Evolutionary conservation across 2,797 vertebrate genomes (phyloP), one percentile per base, ranked within the genome.

Genomic region (Thripadectes ignobilis): DNA sequence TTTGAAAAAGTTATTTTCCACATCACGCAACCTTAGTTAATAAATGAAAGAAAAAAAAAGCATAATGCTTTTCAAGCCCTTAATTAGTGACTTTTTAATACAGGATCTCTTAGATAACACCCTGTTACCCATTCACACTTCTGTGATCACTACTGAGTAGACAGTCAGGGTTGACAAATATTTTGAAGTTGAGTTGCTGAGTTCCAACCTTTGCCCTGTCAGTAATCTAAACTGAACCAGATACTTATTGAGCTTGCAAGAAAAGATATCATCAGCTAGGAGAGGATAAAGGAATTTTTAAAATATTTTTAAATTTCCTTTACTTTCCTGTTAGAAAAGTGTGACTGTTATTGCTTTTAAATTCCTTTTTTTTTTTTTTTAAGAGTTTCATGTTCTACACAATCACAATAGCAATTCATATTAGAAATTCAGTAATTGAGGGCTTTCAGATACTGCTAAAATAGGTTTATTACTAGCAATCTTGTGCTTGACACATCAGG

Each of bases 1-100:
- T 95, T 90, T 95, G 45, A 66, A 96, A 95, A 94, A 95, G 67
- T 93, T 95, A 74, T 96, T 97, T 97, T 82, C 65, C 93, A 95
- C 85, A 89, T 95, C 85, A 95, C 66, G 92, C 73, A 95, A 95
- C 16, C 66, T 88, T 74, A 93, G 68, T 88, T 97, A 96, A 96
- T 85, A 96, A 97, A 95, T 69, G 23, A 8, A 1, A 8, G 2
- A 3, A 3, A 52, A 75, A 85, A 3, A 49, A 85, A 94, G 43
- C 14, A 48, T 81, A 90, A 91, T 85, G 66, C 38, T 93, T 97
- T 93, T 95, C 63, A 94, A 92, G 73, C 74, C 69, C 68, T 95
- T 91, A 88, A 65, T 97, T 95, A 96, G 24, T 52, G 26, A 92
- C n/a, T 85, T 80, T 93, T 93, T 92, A 77, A 29, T 77, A 55